A percentile compares a stretch with the other conserved stretches of the same genome.
Evolutionary conservation across 2,797 vertebrate genomes (phyloP).

Genomic region (Cottoperca gobio): DNA sequence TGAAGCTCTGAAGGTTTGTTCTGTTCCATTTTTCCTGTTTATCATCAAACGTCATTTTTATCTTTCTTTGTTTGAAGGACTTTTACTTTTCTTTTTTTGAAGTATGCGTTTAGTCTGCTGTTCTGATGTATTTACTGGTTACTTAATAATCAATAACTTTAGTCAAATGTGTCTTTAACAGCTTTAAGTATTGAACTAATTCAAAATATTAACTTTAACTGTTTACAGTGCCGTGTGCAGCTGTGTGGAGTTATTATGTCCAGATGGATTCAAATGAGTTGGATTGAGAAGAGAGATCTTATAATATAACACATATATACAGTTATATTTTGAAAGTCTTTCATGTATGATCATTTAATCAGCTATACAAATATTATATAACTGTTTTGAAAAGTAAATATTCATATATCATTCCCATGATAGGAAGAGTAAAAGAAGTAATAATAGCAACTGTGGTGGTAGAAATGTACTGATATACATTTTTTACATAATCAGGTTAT

Average conservation of each 20-base stretch:
- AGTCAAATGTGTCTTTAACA: not conserved
- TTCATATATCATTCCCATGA: not conserved
- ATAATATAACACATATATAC: not conserved
- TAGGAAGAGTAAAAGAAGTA: not conserved
- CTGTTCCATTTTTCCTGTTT: too few species aligned
- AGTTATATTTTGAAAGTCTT: not conserved
- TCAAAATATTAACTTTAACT: too few species aligned
- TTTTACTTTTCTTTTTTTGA: not conserved
- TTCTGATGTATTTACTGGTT: not conserved
- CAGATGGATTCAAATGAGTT: not conserved
- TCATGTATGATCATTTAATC: not conserved
- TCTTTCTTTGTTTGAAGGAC: not conserved
- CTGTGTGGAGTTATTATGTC: not conserved
- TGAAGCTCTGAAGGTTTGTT: conserved; percentile 44
- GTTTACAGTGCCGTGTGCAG: too few species aligned
- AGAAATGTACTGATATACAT: too few species aligned
- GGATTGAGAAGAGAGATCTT: not conserved
- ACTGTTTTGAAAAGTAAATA: not conserved
- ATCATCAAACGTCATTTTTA: not conserved
- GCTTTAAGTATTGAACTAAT: not conserved
- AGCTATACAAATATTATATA: not conserved
- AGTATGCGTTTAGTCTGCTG: not conserved
- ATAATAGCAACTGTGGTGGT: too few species aligned
- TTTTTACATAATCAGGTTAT: too few species aligned
- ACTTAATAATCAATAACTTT: not conserved